Evolutionary conservation across 2,113 vertebrate species (phyloP).

Genomic region (Heterocephalus glaber): DNA sequence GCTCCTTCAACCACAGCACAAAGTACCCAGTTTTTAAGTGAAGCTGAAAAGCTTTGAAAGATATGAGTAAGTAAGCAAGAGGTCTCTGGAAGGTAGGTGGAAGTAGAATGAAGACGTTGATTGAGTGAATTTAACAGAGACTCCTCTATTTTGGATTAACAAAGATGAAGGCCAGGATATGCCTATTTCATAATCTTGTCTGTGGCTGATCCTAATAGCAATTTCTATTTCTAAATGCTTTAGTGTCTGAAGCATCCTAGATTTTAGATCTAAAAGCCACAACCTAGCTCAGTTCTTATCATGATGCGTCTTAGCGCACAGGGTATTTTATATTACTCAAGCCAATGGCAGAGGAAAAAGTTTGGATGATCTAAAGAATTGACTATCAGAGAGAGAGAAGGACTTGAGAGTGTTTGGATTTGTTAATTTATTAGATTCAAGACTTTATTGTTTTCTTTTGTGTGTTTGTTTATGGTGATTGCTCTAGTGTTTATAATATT

Average conservation of each 20-base stretch:
- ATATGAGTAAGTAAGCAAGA: neutral
- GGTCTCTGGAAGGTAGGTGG: neutral
- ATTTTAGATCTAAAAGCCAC: constrained; percentile 19
- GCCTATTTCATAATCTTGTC: neutral
- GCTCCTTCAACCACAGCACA: neutral
- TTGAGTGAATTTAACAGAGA: neutral
- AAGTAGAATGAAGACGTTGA: neutral
- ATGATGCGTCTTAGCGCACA: neutral
- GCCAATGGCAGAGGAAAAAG: neutral
- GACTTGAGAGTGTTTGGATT: neutral
- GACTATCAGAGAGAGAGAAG: neutral
- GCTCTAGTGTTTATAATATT: neutral
- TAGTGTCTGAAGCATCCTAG: neutral
- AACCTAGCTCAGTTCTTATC: neutral
- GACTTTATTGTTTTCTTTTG: neutral
- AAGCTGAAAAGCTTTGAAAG: neutral
- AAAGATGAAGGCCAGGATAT: neutral
- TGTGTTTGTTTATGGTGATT: neutral
- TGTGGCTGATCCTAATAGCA: neutral
- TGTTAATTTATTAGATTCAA: neutral
- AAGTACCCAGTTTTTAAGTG: neutral
- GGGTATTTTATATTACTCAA: neutral
- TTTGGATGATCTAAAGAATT: neutral
- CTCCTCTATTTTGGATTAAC: neutral
- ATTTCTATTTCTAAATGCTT: constrained; percentile 38